Evolutionary conservation across 2,113 vertebrate species (phyloP).

Genomic region (Buteo buteo): DNA sequence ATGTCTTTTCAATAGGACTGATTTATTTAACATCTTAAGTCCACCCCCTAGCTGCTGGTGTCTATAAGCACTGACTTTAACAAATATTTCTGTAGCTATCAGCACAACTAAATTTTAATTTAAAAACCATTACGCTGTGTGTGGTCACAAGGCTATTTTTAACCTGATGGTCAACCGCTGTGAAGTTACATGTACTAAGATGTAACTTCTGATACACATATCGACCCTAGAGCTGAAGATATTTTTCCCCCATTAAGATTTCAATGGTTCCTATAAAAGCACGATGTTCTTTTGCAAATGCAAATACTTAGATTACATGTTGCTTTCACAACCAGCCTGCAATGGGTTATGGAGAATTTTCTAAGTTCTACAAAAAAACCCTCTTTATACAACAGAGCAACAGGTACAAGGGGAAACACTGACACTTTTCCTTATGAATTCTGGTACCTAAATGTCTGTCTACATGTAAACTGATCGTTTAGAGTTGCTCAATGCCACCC

Average conservation of each 20-base stretch:
- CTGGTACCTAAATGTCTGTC: not conserved
- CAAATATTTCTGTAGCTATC: not conserved
- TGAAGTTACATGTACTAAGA: constrained; percentile 69
- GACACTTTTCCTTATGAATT: not conserved
- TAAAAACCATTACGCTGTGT: not conserved
- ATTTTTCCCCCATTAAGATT: not conserved
- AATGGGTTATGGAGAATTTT: not conserved
- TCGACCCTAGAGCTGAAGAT: constrained; percentile 4
- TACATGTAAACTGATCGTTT: not conserved
- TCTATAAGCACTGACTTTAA: not conserved
- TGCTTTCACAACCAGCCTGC: not conserved
- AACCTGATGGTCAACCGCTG: constrained; percentile 72
- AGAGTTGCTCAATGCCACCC: accelerated
- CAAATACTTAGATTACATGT: not conserved
- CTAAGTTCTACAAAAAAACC: not conserved
- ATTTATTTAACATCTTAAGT: not conserved
- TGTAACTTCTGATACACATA: constrained; percentile 7
- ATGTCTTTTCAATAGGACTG: not conserved
- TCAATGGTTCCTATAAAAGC: not conserved
- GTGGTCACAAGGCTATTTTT: constrained; percentile 50
- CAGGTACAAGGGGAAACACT: not conserved
- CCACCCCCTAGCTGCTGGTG: not conserved
- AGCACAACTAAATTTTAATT: not conserved
- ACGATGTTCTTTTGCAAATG: not conserved
- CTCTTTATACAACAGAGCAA: not conserved